Evolutionary conservation across 2,888 invertebrate species (phyloP), one percentile per base, ranked within the genome.

Genomic region (Hyalella azteca): DNA sequence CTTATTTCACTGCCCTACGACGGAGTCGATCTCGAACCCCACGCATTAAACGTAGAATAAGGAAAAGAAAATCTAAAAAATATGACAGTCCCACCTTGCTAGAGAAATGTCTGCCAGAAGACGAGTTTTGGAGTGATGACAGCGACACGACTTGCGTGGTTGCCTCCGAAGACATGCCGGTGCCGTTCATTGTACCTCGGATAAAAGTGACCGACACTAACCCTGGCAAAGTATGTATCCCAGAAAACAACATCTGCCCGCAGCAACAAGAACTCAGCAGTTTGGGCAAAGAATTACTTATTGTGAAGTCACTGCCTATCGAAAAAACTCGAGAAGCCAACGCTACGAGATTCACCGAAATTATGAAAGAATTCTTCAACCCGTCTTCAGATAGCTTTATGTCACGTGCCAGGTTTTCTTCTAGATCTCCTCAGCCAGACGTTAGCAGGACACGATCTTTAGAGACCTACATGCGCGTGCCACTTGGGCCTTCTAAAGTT

Each of bases 161-260:
- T 2, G 48, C 26, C 48, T 29, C 49, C 0, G 40, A 54, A n/a
- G 48, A 29, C 5, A 45, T 39, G 40, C 39, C 39, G 48, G 45
- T 29, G n/a, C 45, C 26, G 2, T 78, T 78, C 41, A 45, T 73
- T 22, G 77, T 80, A 40, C 80, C 80, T n/a, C 32, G 78, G 29
- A 80, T 80, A 39, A 73, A 73, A 49, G 73, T 80, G 26, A 80
- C 80, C 0, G 80, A 80, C 41, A n/a, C 78, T 7, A 77, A 78
- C 41, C 77, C 77, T 1, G 73, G 73, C 19, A 73, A 39, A n/a
- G 54, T 50, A 3, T 32, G 29, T 32, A 54, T 73, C 9, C 66
- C 78, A n/a, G 80, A 66, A 0, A 73, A 78, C 11, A 80, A 80
- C 36, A 50, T 78, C n/a, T 77, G 73, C 4, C 78, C 75, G n/a